Base-by-base conservation (phyloP, 2,888 invertebrate species). In the Platycheirus albimanus region DNA sequence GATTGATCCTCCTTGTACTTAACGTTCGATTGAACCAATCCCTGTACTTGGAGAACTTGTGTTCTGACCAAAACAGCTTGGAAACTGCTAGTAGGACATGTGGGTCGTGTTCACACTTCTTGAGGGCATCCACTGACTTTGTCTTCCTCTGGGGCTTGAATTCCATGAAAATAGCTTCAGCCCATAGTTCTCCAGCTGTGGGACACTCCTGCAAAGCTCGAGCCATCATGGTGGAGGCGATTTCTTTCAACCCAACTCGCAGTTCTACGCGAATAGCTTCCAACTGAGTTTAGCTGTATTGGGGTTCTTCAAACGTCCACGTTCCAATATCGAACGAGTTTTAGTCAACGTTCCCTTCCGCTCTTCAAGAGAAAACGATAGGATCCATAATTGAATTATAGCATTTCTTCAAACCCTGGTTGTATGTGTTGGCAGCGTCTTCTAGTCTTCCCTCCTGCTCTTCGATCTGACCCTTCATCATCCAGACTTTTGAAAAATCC, bases 381-480 rank as follows among this genome's bases (percentile, higher is more conserved):
- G 91, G 67, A 97, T 92, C 99, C 99, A 99, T 84, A 99, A 99
- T 96, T 1, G 98, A 95, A 56, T 94, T 94, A 0, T 97, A 95
- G 89, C 98, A 98, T 91, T 97, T 97, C 89, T 97, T 98, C 20
- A 98, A 92, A 87, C 97, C 99, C 86, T 94, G 93, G 63, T 94
- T 95, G 89, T 98, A 99, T 0, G 97, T 96, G 76, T 95, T 95
- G 85, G 97, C 94, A 0, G 99, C 99, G 79, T 94, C 94, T 0
- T 95, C 95, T 5, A 94, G 90, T 69, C 94, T 93, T 0, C 92
- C 92, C 90, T 95, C 94, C 87, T 99, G 97, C 87, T 98, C 97
- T 86, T 97, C 95, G 56, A 99, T 98, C 91, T 99, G 97, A 0
- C 99, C 99, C 88, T 96, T 96, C 98, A 99, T 99, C 95, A 99